Conservation (phyloP, 1,140 invertebrate genomes). For the Phocides pigmalion region DNA sequence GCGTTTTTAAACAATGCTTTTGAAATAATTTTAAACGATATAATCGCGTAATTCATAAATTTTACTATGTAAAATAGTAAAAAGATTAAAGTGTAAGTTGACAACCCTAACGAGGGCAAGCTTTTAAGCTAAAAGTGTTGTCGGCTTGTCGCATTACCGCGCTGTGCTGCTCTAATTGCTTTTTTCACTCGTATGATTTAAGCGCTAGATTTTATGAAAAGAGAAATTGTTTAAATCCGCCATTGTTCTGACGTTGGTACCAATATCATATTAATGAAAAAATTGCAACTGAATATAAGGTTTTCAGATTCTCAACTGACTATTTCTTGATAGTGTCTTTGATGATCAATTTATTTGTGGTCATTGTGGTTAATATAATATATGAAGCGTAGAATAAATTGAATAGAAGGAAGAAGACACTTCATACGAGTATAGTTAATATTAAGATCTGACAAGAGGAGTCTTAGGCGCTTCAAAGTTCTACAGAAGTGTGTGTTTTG, state of each 20-base stretch:
- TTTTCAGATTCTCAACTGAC: background rate
- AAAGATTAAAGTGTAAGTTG: background rate
- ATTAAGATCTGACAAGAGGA: no score
- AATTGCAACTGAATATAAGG: background rate
- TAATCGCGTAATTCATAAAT: no score
- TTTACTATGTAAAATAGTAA: no score
- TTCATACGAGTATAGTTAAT: no score
- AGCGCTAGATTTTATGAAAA: conserved; percentile 9
- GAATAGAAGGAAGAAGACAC: no score
- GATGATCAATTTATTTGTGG: background rate
- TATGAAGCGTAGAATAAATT: no score
- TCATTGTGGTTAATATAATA: background rate
- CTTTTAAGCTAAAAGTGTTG: conserved; percentile 31
- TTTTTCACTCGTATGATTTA: conserved; percentile 15
- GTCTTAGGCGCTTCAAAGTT: no score
- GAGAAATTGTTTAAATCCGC: background rate
- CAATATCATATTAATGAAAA: background rate
- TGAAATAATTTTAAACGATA: no score
- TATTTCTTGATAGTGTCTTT: no score
- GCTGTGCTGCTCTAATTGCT: conserved; percentile 13
- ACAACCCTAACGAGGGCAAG: conserved; percentile 6
- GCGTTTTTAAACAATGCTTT: no score
- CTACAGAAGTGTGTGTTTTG: no score
- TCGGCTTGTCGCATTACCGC: conserved; percentile 12
- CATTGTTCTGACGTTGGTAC: background rate